Conservation (phyloP, 1,140 invertebrate species). For the Heliothis virescens region DNA sequence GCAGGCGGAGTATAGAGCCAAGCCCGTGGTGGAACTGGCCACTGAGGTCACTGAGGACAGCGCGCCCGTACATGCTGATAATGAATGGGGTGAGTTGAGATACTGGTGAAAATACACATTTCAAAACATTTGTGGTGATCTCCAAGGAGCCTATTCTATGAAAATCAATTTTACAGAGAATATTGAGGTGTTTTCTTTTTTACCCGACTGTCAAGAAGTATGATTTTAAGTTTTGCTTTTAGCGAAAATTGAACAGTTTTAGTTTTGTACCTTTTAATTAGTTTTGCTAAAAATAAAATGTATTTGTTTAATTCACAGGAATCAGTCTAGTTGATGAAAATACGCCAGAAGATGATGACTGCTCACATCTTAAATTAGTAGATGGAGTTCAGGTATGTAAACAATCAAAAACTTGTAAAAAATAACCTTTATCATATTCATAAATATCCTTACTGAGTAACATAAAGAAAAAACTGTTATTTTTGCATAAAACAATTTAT, state of each 20-base stretch:
- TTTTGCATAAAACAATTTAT: not conserved
- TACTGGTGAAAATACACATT: not conserved
- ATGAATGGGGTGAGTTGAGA: slow-evolving; percentile 93
- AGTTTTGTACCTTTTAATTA: no score
- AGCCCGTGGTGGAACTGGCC: slow-evolving; percentile 84
- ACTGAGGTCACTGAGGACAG: slow-evolving; percentile 88
- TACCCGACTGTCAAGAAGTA: no score
- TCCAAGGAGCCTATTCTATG: no score
- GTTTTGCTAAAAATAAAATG: no score
- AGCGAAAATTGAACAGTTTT: no score
- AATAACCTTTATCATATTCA: no score
- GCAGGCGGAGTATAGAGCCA: slow-evolving; percentile 91
- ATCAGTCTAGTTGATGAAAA: slow-evolving; percentile 91
- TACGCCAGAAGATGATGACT: slow-evolving; percentile 82
- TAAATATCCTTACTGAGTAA: not conserved
- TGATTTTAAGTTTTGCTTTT: no score
- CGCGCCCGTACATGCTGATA: slow-evolving; percentile 93
- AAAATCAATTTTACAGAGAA: no score
- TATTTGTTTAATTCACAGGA: slow-evolving; percentile 85
- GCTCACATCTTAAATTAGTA: slow-evolving; percentile 82
- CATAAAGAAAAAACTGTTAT: not conserved
- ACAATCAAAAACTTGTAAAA: not conserved
- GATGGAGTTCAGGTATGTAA: slow-evolving; percentile 87
- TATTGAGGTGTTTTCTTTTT: no score
- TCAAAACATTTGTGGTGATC: no score